Evolutionary conservation across 2,797 vertebrate species (phyloP).

Genomic region (Microcaecilia unicolor): DNA sequence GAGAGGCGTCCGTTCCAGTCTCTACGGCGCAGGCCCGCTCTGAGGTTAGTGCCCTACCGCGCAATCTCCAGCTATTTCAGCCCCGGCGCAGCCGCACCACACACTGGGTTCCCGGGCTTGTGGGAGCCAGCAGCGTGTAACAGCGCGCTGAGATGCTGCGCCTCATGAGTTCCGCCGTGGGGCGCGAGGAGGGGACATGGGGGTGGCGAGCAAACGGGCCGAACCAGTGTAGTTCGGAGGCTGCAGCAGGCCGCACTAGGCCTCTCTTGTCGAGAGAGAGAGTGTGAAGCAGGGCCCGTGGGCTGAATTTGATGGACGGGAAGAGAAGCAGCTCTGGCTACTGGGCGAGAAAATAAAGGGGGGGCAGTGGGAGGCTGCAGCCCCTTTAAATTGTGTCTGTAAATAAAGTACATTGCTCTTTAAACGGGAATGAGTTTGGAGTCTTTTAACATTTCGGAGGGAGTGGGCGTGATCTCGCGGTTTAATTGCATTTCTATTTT

Average conservation of each 20-base stretch:
- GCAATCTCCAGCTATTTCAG: slow-evolving; percentile 95
- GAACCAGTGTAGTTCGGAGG: slow-evolving; percentile 31
- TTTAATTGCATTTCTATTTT: too few species aligned
- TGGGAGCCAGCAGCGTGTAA: slow-evolving; percentile 67
- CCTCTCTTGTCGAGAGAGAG: slow-evolving; percentile 41
- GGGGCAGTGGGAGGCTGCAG: too few species aligned
- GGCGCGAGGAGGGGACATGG: too few species aligned
- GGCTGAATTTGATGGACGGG: slow-evolving; percentile 2
- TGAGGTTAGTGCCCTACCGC: slow-evolving; percentile 99
- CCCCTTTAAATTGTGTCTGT: too few species aligned
- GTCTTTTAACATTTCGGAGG: too few species aligned
- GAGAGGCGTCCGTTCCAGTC: slow-evolving; percentile 65
- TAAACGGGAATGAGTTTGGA: too few species aligned
- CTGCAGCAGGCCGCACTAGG: slow-evolving; percentile 67
- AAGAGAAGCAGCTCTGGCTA: slow-evolving; percentile 1
- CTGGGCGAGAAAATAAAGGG: too few species aligned
- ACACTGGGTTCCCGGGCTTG: slow-evolving; percentile 85
- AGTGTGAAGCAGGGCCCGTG: not conserved
- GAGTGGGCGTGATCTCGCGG: too few species aligned
- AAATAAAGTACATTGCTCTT: too few species aligned
- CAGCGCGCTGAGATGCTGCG: too few species aligned
- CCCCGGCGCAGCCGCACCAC: slow-evolving; percentile 95
- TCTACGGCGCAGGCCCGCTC: slow-evolving; percentile 93
- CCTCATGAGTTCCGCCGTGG: slow-evolving; percentile 23
- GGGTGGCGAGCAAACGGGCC: too few species aligned